phyloP scores from a whole-genome alignment of 2,797 vertebrate species.

The Pagetopsis macropterus region DNA sequence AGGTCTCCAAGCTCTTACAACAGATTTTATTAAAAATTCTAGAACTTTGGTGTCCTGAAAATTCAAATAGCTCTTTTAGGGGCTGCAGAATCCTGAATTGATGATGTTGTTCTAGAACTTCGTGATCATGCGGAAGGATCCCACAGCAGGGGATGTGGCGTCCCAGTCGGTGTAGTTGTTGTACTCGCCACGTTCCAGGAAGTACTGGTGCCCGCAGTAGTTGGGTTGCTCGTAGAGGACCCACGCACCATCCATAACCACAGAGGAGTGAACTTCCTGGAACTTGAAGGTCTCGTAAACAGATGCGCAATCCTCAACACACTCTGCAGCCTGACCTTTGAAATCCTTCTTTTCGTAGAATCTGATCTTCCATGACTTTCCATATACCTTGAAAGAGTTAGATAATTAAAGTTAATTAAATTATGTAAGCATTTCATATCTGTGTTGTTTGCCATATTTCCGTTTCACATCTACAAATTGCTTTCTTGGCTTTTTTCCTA shows the following conservation, averaged over 20 bases:
- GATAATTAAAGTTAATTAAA: background rate
- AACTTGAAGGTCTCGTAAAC: constrained; percentile 66
- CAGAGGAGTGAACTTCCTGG: constrained; percentile 69
- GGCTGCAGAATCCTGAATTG: constrained; percentile 1
- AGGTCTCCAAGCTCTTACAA: background rate
- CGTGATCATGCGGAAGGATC: constrained; percentile 72
- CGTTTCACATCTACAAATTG: constrained; percentile 36
- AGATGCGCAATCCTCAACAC: constrained; percentile 61
- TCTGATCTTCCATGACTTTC: constrained; percentile 69
- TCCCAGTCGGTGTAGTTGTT: constrained; percentile 69
- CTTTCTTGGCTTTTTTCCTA: constrained; percentile 66
- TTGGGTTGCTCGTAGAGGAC: constrained; percentile 72
- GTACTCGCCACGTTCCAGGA: constrained; percentile 74
- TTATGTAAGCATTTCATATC: background rate
- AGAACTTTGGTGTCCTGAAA: background rate
- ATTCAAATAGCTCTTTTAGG: background rate
- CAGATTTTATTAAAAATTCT: background rate
- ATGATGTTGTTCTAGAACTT: constrained; percentile 50
- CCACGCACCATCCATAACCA: constrained; percentile 73
- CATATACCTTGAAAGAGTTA: constrained; percentile 57
- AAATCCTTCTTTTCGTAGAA: constrained; percentile 74
- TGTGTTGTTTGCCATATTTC: constrained; percentile 12
- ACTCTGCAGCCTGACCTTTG: constrained; percentile 64
- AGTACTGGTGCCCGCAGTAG: constrained; percentile 72
- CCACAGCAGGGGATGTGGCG: constrained; percentile 56